phyloP scores from a whole-genome alignment of 2,797 vertebrate genomes.

The Rhinichthys osculus region DNA sequence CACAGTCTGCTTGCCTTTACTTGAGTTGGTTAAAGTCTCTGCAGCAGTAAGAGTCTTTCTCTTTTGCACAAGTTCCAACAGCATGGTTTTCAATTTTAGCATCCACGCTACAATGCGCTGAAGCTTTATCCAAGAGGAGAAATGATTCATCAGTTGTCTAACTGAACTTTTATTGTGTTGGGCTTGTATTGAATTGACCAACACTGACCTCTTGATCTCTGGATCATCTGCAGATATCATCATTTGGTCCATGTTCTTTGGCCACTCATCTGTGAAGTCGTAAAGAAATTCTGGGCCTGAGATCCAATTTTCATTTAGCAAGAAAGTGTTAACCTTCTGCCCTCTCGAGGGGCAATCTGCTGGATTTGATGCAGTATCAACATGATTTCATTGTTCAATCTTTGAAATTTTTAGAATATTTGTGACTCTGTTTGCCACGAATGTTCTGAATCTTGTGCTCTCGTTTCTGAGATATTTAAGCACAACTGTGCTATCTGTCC shows the following conservation, averaged over 20 bases:
- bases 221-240: not conserved
- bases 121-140: no score
- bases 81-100: no score
- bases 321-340: not conserved
- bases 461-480: slow-evolving; percentile 2
- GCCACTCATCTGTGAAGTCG: no score
- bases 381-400: slow-evolving; percentile 3
- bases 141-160: no score
- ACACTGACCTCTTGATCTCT: not conserved
- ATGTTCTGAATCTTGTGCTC: slow-evolving; percentile 15
- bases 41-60: no score
- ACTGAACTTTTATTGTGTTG: no score
- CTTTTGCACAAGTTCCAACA: no score
- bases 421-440: not conserved
- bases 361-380: slow-evolving; percentile 8
- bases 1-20: no score
- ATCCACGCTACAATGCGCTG: no score
- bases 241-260: not conserved
- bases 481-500: not conserved
- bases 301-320: slow-evolving; percentile 2
- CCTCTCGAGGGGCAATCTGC: slow-evolving; percentile 21
- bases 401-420: not conserved
- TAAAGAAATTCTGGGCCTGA: no score
- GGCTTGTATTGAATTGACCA: no score
- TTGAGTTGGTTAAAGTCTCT: no score